phyloP scores from a whole-genome alignment of 2,113 vertebrate genomes.

The Heloderma charlesbogerti region DNA sequence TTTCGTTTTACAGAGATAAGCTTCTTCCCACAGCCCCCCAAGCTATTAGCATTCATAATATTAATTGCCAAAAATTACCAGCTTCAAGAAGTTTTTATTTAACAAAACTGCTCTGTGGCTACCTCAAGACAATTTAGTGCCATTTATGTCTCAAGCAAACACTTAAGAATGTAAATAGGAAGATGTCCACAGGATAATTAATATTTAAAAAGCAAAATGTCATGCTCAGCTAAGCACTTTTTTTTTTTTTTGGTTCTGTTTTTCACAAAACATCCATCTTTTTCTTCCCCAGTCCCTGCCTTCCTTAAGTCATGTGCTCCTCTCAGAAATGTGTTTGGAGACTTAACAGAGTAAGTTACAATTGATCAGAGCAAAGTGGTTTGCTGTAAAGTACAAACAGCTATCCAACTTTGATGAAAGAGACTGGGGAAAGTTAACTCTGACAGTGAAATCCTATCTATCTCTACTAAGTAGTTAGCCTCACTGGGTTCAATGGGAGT shows the following conservation, averaged over 20 bases:
- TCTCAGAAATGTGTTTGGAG: constrained; percentile 60
- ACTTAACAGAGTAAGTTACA: constrained; percentile 56
- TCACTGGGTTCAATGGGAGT: background rate
- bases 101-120: constrained; percentile 73
- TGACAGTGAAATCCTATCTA: constrained; percentile 11
- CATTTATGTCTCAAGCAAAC: constrained; percentile 73
- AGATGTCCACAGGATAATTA: constrained; percentile 74
- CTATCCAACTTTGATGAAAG: constrained; percentile 6
- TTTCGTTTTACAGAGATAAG: constrained; percentile 76
- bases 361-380: constrained; percentile 66
- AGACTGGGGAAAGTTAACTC: constrained; percentile 27
- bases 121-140: constrained; percentile 76
- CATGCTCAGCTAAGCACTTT: constrained; percentile 70
- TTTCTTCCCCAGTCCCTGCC: constrained; percentile 24
- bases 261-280: constrained; percentile 28
- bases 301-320: constrained; percentile 57
- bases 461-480: background rate
- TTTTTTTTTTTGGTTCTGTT: too few species aligned
- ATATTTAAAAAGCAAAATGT: constrained; percentile 77
- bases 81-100: constrained; percentile 78
- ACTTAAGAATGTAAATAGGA: constrained; percentile 80
- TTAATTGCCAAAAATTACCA: constrained; percentile 84
- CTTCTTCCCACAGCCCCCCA: constrained; percentile 66
- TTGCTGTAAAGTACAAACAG: constrained; percentile 53
- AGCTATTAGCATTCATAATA: constrained; percentile 81